Evolutionary conservation across 1,140 invertebrate genomes (phyloP), one percentile per base, ranked within the genome.

Genomic region (Euura saliciscinereae): DNA sequence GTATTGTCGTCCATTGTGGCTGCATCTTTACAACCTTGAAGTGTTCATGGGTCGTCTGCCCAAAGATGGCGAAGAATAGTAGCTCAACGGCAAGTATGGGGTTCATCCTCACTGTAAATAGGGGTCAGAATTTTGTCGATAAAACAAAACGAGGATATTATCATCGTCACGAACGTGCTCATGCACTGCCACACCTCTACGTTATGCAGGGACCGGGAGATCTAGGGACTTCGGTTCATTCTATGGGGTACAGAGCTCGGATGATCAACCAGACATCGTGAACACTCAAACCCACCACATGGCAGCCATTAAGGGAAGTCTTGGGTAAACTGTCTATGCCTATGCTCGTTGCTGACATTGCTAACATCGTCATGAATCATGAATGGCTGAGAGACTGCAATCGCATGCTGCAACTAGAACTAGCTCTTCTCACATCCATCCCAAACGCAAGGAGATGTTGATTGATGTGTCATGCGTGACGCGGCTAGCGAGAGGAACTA

Each of bases 11-110:
- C 94, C 94, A 95, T 10, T 82, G 80, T 3, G 93, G 93, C 84
- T 95, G 93, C 64, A 86, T 83, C 76, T 78, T 78, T 66, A 85
- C 84, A 75, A 89, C 86, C 86, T 92, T 92, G 81, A 94, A 92
- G 78, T 91, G 89, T 79, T 94, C 94, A 70, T 97, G 96, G 45
- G 96, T 95, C 43, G 98, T 98, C 85, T 99, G 93, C 71, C 98
- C 98, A 89, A 99, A 99, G 80, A 99, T 94, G 76, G 98, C 97
- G 90, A 99, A 99, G 92, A 99, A 99, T 65, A 99, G 92, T 86
- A 99, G 91, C 90, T 99, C 98, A 88, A 99, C 97, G 71, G 97
- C 96, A 83, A 94, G 91, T 74, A 97, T 88, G 75, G 96, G 96
- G 87, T 93, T 94, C 91, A 96, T 94, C 86, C 91, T 91, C 84